Percentiles rank a stretch among this genome's conserved stretches.
Evolutionary conservation across 1,140 invertebrate genomes (phyloP).

Genomic region (Anastatus disparis): DNA sequence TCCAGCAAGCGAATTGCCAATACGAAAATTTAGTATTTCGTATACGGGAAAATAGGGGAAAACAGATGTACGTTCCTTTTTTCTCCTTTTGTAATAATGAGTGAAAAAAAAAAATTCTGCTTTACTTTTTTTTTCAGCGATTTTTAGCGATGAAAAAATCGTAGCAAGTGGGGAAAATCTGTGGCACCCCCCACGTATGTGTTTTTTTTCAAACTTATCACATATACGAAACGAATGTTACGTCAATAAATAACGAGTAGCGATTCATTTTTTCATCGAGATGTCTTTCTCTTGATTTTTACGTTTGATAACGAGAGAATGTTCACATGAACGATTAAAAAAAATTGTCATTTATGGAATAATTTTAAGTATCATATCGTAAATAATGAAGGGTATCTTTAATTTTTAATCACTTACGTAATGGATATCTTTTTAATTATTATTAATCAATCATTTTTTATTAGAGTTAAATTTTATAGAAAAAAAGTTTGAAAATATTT

Average conservation of each 20-base stretch:
- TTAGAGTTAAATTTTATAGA: no score
- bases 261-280: neutral
- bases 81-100: no score
- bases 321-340: neutral
- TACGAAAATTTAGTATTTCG: no score
- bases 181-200: neutral
- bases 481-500: no score
- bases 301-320: neutral
- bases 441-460: no score
- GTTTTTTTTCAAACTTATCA: neutral
- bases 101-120: no score
- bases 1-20: neutral
- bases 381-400: no score
- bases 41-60: neutral
- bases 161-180: constrained; percentile 1
- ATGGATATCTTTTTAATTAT: no score
- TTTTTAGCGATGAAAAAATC: neutral
- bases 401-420: no score
- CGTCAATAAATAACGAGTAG: constrained; percentile 10
- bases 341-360: no score
- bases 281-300: neutral
- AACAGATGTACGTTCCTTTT: constrained; percentile 1
- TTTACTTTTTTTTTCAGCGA: no score
- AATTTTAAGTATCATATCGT: no score
- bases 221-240: neutral